Percentiles rank a stretch among this genome's conserved stretches.
These are phyloP conservation scores for Campoplex capitator DNA, from an alignment of 2,888 invertebrate genomes.

Conservation along the genomic window DNA sequence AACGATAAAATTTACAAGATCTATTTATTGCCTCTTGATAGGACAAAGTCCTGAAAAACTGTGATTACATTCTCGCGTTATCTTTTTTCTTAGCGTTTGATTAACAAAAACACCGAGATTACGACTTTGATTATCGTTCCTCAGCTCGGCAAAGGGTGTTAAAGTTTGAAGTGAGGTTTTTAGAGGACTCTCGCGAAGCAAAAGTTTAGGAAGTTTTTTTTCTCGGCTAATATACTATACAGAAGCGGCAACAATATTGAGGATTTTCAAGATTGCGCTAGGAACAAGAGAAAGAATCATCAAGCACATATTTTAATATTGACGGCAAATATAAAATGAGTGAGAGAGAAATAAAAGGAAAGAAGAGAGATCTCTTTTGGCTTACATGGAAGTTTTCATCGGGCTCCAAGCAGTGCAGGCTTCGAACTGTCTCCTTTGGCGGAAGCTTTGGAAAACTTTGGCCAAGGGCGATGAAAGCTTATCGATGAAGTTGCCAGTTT, in stretches of 20 bases:
- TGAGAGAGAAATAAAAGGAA: neutral
- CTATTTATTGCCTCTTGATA: constrained; percentile 1
- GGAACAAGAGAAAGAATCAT: constrained; percentile 4
- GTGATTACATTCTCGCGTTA: neutral
- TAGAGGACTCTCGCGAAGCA: neutral
- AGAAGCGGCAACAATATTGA: neutral
- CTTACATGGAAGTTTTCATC: constrained; percentile 43
- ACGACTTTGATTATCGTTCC: constrained; percentile 28
- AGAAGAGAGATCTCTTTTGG: constrained; percentile 27
- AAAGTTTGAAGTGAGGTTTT: neutral
- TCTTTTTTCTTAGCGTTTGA: neutral
- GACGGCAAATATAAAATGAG: constrained; percentile 49
- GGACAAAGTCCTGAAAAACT: neutral
- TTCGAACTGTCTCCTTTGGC: constrained; percentile 26
- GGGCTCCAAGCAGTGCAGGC: constrained; percentile 31
- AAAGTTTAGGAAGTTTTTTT: constrained; percentile 11
- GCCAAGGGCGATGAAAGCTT: constrained; percentile 54
- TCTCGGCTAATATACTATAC: neutral
- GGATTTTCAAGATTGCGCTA: constrained; percentile 8
- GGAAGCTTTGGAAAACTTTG: constrained; percentile 59
- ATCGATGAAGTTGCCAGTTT: constrained; percentile 60
- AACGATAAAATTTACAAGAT: neutral
- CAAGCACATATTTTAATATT: constrained; percentile 58
- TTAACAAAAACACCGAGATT: constrained; percentile 18
- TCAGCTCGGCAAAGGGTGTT: neutral